These are phyloP conservation scores for Charanyca ferruginea DNA, from an alignment of 2,888 invertebrate genomes.

Conservation along the genomic window DNA sequence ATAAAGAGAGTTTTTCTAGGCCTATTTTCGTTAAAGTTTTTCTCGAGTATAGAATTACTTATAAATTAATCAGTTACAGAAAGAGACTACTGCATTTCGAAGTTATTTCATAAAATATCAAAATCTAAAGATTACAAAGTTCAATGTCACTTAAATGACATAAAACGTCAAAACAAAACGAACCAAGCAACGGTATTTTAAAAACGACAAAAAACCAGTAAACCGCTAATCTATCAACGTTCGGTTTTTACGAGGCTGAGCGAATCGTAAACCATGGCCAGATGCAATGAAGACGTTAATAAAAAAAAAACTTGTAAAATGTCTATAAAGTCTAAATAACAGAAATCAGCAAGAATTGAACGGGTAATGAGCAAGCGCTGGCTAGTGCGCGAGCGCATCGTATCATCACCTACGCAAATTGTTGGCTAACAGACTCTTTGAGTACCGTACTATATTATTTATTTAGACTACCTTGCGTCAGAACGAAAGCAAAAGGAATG, in stretches of 20 bases:
- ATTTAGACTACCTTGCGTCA: constrained; percentile 22
- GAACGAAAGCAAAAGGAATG: background rate
- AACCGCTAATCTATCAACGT: constrained; percentile 60
- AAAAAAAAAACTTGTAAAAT: constrained; percentile 60
- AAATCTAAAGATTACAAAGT: constrained; percentile 13
- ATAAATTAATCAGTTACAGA: no score
- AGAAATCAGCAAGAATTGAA: constrained; percentile 49
- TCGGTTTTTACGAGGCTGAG: constrained; percentile 59
- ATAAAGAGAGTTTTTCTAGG: no score
- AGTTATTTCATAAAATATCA: background rate
- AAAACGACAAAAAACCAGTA: constrained; percentile 55
- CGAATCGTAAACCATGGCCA: constrained; percentile 66
- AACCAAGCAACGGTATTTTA: constrained; percentile 40
- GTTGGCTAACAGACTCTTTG: constrained; percentile 14
- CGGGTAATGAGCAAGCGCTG: constrained; percentile 18
- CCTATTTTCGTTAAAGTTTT: no score
- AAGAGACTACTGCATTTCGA: background rate
- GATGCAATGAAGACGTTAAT: constrained; percentile 71
- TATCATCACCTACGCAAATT: constrained; percentile 26
- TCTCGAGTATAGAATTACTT: no score
- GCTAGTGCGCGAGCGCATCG: constrained; percentile 14
- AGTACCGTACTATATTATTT: background rate
- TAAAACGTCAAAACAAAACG: constrained; percentile 35
- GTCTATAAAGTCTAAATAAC: constrained; percentile 56
- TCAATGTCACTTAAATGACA: constrained; percentile 40